phyloP scores from a whole-genome alignment of 2,888 invertebrate species.

The Trichogramma evanescens region DNA sequence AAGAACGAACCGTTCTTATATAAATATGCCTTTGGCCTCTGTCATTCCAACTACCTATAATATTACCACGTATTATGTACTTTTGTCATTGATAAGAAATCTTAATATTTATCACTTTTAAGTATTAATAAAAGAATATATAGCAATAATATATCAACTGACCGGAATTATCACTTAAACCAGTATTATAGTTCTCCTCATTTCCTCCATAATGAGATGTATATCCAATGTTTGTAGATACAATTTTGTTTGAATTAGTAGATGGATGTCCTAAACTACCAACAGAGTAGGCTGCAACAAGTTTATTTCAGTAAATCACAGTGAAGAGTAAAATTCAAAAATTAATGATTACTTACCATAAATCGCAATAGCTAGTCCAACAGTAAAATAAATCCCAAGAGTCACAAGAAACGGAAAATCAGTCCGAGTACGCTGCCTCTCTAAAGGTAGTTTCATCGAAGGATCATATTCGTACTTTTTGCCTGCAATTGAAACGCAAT shows the following conservation, averaged over 20 bases:
- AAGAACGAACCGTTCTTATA: no score
- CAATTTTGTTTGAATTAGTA: no score
- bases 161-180: background rate
- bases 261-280: background rate
- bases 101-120: no score
- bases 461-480: conserved; percentile 11
- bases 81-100: no score
- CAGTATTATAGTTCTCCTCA: no score
- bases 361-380: background rate
- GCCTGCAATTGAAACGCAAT: background rate
- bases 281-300: background rate
- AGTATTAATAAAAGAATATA: no score
- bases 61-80: no score
- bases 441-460: conserved; percentile 6
- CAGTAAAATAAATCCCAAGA: background rate
- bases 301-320: background rate
- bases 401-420: background rate
- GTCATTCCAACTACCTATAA: no score
- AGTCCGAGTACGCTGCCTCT: background rate
- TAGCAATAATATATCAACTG: background rate
- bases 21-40: no score
- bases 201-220: background rate
- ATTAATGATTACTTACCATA: background rate
- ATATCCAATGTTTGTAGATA: no score
- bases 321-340: background rate